These are phyloP conservation scores for Cyanoramphus novaezelandiae DNA, from an alignment of 2,113 vertebrate genomes.

Conservation along the genomic window DNA sequence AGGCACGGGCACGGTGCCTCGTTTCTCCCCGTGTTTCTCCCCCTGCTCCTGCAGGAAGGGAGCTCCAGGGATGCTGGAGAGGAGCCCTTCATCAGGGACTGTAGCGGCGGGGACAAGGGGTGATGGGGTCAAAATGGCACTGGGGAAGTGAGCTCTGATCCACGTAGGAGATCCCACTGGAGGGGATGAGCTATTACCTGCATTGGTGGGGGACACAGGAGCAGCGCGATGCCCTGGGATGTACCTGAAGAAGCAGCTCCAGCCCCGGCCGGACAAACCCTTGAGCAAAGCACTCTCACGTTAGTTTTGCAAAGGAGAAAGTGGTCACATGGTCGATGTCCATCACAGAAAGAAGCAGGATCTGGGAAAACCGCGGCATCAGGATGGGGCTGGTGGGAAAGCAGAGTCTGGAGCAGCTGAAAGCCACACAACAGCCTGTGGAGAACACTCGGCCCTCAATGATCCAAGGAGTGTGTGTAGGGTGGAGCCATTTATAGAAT, in stretches of 20 bases:
- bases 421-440: background rate
- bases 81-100: background rate
- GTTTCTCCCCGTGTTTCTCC: no score
- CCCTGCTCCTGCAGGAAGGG: background rate
- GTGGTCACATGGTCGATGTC: fast-evolving
- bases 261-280: background rate
- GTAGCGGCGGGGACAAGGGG: background rate
- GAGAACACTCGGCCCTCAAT: fast-evolving
- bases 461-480: fast-evolving
- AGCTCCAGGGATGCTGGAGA: background rate
- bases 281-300: fast-evolving
- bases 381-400: fast-evolving
- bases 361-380: fast-evolving
- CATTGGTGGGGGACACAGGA: no score
- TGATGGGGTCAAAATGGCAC: background rate
- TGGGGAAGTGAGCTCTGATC: background rate
- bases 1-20: background rate
- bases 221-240: fast-evolving
- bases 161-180: background rate
- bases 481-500: background rate
- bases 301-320: fast-evolving
- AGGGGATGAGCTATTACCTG: background rate
- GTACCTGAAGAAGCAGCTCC: background rate
- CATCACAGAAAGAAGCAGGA: fast-evolving
- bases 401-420: fast-evolving